Evolutionary conservation across 1,140 invertebrate genomes (phyloP).

Genomic region (Drosophila tropicalis): DNA sequence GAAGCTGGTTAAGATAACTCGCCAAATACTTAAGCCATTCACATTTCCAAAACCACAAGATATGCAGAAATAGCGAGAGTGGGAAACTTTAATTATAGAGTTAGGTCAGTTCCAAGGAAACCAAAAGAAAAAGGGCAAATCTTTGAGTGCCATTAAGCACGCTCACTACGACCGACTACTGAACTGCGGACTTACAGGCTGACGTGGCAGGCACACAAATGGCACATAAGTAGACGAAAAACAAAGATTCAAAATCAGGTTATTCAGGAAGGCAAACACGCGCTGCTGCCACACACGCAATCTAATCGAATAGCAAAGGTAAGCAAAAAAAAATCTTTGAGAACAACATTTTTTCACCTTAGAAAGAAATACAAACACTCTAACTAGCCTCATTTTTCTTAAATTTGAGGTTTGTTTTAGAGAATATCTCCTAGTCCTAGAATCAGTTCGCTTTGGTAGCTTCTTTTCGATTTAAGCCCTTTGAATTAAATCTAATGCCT

Average conservation of each 20-base stretch:
- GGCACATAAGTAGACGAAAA: conserved; percentile 39
- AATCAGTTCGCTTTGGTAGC: too few relatives aligned
- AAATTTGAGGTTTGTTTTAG: too few relatives aligned
- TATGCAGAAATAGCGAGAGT: not conserved
- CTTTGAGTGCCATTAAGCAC: conserved; percentile 53
- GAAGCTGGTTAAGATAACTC: conserved; percentile 45
- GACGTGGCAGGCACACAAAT: conserved; percentile 73
- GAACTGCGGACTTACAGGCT: conserved; percentile 15
- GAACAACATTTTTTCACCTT: not conserved
- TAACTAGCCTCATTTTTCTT: not conserved
- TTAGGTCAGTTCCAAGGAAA: conserved; percentile 14
- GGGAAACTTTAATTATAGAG: conserved; percentile 56
- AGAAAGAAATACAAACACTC: not conserved
- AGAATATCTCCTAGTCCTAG: too few relatives aligned
- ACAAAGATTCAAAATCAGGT: not conserved
- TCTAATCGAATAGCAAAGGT: conserved; percentile 15
- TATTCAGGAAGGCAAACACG: conserved; percentile 26
- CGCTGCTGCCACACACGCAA: conserved; percentile 5
- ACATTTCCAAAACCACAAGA: conserved; percentile 29
- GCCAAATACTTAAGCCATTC: conserved; percentile 40
- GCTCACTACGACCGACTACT: conserved; percentile 16
- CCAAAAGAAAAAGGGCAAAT: conserved; percentile 30
- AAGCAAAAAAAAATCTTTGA: not conserved
- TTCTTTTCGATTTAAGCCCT: too few relatives aligned
- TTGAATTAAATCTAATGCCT: too few relatives aligned